Base-by-base conservation (phyloP, 2,888 invertebrate species). In the Galerucella calmariensis region DNA sequence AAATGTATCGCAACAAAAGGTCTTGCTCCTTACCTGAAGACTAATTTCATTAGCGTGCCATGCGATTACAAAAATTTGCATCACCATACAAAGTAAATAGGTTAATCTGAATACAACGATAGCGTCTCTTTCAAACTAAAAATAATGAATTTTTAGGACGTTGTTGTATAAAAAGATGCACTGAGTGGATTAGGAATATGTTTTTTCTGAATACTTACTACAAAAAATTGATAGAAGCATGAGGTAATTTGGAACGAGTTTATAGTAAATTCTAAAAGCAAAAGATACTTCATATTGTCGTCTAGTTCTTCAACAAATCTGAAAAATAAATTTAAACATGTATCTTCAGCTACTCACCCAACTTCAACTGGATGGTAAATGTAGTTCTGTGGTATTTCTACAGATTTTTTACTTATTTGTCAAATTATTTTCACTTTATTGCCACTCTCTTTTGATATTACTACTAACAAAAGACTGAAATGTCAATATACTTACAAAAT, bases 31-130 rank as follows among this genome's bases (percentile, higher is more conserved):
- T 53, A 73, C 73, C 62, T 73, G 69, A 16, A 69, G 35, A 41
- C 53, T 73, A 35, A 73, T 65, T 69, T 73, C 73, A 53, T 73
- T 73, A 44, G 69, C 73, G 51, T 69, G 69, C 68, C 68, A 73
- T 6, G 73, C 73, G 6, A 73, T 16, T 20, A 73, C 9, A 65
- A 73, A 73, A 46, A 69, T 69, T 69, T 73, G 73, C 12, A 69
- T 1, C n/a, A 69, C 12, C 69, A 73, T 73, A 46, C 63, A 63
- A 35, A 56, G 8, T 48, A 69, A 48, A 41, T 69, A 73, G 12
- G 69, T 66, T 48, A 73, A n/a, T 27, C 69, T 67, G n/a, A 73
- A 73, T 58, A 69, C 5, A 11, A 73, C 20, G 14, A 62, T 59
- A 2, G 65, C 68, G n/a, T 73, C 69, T 6, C 35, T 20, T 9